Base-by-base conservation (phyloP, 2,113 vertebrate species). In the Sinocyclocheilus grahami region DNA sequence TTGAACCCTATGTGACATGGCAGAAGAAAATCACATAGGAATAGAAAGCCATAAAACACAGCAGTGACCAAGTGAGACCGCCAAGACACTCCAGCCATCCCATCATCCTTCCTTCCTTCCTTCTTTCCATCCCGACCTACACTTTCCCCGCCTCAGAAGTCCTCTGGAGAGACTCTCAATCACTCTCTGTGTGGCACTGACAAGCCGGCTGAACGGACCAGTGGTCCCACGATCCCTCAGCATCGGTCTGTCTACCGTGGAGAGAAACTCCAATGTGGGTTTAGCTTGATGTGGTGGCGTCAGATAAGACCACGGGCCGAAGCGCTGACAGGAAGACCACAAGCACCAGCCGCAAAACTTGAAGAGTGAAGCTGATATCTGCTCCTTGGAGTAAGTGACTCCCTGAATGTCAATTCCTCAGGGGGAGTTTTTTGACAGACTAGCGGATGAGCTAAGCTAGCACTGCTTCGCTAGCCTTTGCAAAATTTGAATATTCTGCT, bases 41-140 rank as follows among this genome's bases (percentile, higher is more conserved):
- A 99, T 99, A 99, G 98, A 99, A 99, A 99, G 98, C 98, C 98
- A 99, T 99, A 99, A 94, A 94, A 96, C 97, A 96, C 97, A 97
- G 96, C 96, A 97, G 96, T 94, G 95, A 96, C 93, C 92, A 88
- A 78, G 87, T 87, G 86, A 86, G 58, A 91, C 86, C 33, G 69
- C 72, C 46, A 72, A 67, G 72, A 69, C 24, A 24, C 53, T 77
- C 24, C 48, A 74, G 77, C 27, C 83, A 88, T 90, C 84, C 88
- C 90, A 86, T 86, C 84, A 55, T 55, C 6, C 76, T 55, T 78
- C 24, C 87, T 46, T 46, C 20, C 86, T 39, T 78, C 24, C 87
- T 46, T 46, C 20, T 86, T 37, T 55, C 30, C 37, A 10, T 46
- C 42, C 42, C 55, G n/a, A 27, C 24, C 51, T 10, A 74, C 42